Conservation (phyloP, 1,140 invertebrate genomes). For the Drosophila hydei region DNA sequence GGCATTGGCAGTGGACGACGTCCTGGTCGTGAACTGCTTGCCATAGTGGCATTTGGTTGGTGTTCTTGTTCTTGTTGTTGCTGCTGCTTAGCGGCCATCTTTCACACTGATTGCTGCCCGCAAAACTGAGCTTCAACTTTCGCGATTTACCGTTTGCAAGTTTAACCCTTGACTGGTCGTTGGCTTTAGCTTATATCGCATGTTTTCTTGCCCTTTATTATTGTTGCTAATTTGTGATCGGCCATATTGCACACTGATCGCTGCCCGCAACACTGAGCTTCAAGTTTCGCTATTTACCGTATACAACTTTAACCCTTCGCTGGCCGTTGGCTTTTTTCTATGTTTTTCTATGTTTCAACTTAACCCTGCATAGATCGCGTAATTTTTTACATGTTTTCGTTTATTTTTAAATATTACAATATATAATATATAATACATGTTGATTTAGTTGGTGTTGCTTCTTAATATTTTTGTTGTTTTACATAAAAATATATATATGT, state of each 20-base stretch:
- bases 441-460: conserved; percentile 62
- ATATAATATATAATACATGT: conserved; percentile 76
- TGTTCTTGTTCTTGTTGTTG: too few relatives aligned
- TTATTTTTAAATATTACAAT: conserved; percentile 46
- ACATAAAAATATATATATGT: conserved; percentile 14
- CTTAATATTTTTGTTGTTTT: conserved; percentile 4
- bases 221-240: conserved; percentile 1
- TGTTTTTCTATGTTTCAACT: not conserved
- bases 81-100: conserved; percentile 27
- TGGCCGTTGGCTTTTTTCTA: not conserved
- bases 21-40: not conserved
- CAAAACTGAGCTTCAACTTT: not conserved
- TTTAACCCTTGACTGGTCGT: too few relatives aligned
- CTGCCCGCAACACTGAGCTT: conserved; percentile 2
- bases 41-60: too few relatives aligned
- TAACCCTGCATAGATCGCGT: not conserved
- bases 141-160: conserved; percentile 1
- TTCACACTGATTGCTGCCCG: not conserved
- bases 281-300: not conserved
- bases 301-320: not conserved
- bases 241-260: conserved; percentile 20
- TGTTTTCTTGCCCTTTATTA: too few relatives aligned
- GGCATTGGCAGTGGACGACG: conserved; percentile 43
- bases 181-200: not conserved
- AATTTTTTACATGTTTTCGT: conserved; percentile 6